phyloP scores from a whole-genome alignment of 2,797 vertebrate genomes.

The Otolemur crassicaudatus region DNA sequence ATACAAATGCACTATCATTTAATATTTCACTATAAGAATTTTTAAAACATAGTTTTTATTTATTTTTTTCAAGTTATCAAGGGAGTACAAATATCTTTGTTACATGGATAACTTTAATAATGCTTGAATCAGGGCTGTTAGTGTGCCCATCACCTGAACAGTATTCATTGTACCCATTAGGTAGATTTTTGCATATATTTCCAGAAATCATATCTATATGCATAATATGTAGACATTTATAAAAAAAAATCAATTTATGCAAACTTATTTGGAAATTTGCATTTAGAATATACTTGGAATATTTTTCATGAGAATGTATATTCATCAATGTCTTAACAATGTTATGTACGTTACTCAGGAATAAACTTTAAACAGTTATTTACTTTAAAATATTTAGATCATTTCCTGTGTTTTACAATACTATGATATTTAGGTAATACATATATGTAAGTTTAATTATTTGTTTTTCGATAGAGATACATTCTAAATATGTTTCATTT shows the following conservation, averaged over 20 bases:
- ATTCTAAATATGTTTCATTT: background rate
- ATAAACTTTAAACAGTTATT: background rate
- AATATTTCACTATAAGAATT: background rate
- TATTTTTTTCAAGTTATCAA: too few relatives aligned
- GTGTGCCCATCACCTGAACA: too few relatives aligned
- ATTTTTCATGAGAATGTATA: background rate
- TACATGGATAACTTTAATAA: too few relatives aligned
- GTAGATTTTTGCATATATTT: background rate
- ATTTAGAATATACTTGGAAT: background rate
- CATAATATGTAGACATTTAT: background rate
- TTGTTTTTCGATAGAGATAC: background rate
- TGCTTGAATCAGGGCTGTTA: too few relatives aligned
- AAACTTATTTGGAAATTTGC: background rate
- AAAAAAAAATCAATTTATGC: background rate
- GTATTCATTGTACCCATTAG: too few relatives aligned
- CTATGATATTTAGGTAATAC: background rate
- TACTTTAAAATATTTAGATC: background rate
- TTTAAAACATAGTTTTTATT: background rate
- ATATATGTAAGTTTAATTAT: background rate
- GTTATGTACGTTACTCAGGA: background rate
- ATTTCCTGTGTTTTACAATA: background rate
- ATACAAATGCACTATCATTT: background rate
- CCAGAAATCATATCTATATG: background rate
- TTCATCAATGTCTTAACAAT: background rate
- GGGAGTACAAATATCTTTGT: too few relatives aligned